A percentile compares a stretch with the other conserved stretches of the same genome.
Conservation (phyloP, 2,113 vertebrate species). For the Eudyptes chrysolophus region DNA sequence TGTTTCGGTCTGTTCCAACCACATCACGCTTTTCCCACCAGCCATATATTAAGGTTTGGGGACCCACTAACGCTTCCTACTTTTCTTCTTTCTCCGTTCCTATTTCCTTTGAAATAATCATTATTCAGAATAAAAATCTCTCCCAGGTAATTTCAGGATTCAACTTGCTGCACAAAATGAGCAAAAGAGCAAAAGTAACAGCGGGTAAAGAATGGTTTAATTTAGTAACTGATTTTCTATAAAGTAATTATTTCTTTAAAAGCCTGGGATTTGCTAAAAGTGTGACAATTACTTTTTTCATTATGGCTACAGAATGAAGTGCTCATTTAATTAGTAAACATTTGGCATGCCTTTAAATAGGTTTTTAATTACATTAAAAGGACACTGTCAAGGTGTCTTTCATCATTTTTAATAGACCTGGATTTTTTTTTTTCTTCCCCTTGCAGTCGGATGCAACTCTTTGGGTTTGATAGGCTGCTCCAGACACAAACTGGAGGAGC, state of each 20-base stretch:
- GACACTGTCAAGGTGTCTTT: conserved; percentile 53
- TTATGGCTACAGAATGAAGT: conserved; percentile 29
- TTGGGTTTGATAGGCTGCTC: conserved; percentile 4
- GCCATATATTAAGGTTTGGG: not conserved
- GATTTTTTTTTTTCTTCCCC: not conserved
- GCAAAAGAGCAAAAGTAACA: not conserved
- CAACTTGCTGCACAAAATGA: not conserved
- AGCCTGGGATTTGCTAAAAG: conserved; percentile 3
- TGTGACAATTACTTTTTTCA: conserved; percentile 35
- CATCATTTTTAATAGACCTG: conserved; percentile 37
- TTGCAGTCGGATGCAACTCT: not conserved
- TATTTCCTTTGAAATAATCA: not conserved
- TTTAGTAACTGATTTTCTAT: conserved; percentile 37
- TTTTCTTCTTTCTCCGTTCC: not conserved
- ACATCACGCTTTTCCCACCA: not conserved
- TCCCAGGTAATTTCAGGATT: not conserved
- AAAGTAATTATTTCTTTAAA: conserved; percentile 60
- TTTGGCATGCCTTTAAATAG: conserved; percentile 59
- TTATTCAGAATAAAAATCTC: not conserved
- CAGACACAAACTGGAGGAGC: not conserved
- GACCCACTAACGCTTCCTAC: not conserved
- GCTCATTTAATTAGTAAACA: conserved; percentile 62
- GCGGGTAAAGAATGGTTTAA: conserved; percentile 7
- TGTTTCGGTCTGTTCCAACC: fast-evolving
- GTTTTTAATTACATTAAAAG: conserved; percentile 67